Conservation (phyloP, 1,140 invertebrate genomes). For the Plectrocnemia conspersa region DNA sequence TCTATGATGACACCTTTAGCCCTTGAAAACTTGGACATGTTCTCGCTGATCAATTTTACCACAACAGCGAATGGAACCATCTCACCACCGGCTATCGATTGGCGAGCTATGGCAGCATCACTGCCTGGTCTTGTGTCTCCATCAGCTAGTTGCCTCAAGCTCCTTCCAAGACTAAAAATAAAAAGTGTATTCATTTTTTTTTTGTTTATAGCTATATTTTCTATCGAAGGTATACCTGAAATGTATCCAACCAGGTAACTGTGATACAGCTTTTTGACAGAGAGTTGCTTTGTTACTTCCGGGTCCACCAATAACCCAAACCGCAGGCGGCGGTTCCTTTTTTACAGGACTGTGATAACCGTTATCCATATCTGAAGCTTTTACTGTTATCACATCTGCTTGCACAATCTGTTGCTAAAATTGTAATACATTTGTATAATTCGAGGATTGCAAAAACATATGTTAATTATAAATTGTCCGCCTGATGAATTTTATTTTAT, state of each 20-base stretch:
- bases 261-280: constrained; percentile 61
- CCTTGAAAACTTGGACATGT: constrained; percentile 46
- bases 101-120: constrained; percentile 53
- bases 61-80: constrained; percentile 68
- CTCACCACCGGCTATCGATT: constrained; percentile 73
- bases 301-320: constrained; percentile 81
- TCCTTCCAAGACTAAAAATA: constrained; percentile 58
- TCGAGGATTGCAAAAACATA: no score
- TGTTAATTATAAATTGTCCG: no score
- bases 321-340: constrained; percentile 53
- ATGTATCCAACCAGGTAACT: constrained; percentile 68
- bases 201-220: not conserved
- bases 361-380: constrained; percentile 37
- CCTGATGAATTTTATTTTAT: not conserved
- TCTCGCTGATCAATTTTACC: constrained; percentile 61
- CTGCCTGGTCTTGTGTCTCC: constrained; percentile 50
- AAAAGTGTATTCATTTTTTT: not conserved
- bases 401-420: constrained; percentile 35
- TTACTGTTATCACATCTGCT: constrained; percentile 45
- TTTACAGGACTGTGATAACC: constrained; percentile 18
- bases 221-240: constrained; percentile 51
- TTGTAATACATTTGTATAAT: not conserved
- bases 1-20: constrained; percentile 77
- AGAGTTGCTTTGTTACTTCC: constrained; percentile 71
- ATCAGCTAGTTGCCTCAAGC: constrained; percentile 64